Base-by-base conservation (phyloP, 2,113 vertebrate species). In the Lucifuga dentata region DNA sequence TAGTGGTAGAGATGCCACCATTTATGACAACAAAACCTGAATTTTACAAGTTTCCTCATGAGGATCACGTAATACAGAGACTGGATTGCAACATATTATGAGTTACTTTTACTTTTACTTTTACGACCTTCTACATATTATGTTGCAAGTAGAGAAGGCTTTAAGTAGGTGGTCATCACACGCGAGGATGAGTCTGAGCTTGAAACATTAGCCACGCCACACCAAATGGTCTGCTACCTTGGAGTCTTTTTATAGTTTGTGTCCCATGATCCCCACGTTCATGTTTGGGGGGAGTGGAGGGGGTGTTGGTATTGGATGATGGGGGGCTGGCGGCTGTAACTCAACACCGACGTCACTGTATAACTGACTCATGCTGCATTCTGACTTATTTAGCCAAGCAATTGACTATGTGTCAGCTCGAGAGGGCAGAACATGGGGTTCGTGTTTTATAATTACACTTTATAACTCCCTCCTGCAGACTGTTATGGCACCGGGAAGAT, bases 221-320 rank as follows among this genome's bases (percentile, higher is more conserved):
- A 24, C 65, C 70, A 80, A 81, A 79, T 48, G 20, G 45, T 62
- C 57, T 10, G 38, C 58, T 71, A 65, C 62, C 52, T 74, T 50
- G 11, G 19, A 45, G 57, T 76, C 90, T 91, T 90, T 90, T 91
- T 89, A 88, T 89, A 91, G 86, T 41, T 24, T 12, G 62, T 43
- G 67, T 80, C 77, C 67, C 73, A 80, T 84, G 78, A 77, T 76
- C 75, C 46, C 75, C 75, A 58, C 32, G 46, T 73, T 85, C 76
- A 41, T 85, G 69, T 85, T 78, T 76, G 77, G 40, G 20, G 36
- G 12, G 26, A 5, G 26, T 29, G 26, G 3, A 7, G 49, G 69
- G 41, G 46, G 49, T 36, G 26, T 19, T 44, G 35, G 64, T 55
- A 39, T 57, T 45, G 65, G 48, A 57, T 52, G 68, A 55, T 59